Conservation (phyloP, 2,113 vertebrate genomes). For the Gnathonemus longibarbis region DNA sequence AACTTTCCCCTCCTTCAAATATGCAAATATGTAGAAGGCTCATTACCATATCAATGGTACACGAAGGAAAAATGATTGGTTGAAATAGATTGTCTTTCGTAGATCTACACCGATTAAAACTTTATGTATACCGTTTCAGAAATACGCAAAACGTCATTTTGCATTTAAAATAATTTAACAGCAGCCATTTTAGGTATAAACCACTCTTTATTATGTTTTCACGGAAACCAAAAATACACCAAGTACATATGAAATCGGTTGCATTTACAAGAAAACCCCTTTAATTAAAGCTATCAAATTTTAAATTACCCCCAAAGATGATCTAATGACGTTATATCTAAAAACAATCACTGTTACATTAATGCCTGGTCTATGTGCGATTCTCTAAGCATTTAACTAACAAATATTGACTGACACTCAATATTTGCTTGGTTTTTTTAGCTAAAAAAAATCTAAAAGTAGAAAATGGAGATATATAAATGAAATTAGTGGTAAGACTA, state of each 20-base stretch:
- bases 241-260: background rate
- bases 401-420: background rate
- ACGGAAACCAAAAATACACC: background rate
- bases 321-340: background rate
- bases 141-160: background rate
- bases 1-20: constrained; percentile 9
- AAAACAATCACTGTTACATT: background rate
- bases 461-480: background rate
- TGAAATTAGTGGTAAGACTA: background rate
- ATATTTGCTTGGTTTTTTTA: background rate
- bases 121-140: background rate
- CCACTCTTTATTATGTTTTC: background rate
- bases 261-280: background rate
- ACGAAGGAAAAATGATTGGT: constrained; percentile 15
- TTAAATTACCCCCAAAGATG: background rate
- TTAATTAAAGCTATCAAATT: background rate
- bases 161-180: background rate
- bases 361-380: background rate
- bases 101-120: background rate
- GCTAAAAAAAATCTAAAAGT: background rate
- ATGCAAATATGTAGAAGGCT: background rate
- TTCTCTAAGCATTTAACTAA: background rate
- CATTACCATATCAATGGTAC: constrained; percentile 7
- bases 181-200: background rate
- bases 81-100: background rate